Evolutionary conservation across 2,888 invertebrate species (phyloP), one percentile per base, ranked within the genome.

Genomic region (Lathronympha strigana): DNA sequence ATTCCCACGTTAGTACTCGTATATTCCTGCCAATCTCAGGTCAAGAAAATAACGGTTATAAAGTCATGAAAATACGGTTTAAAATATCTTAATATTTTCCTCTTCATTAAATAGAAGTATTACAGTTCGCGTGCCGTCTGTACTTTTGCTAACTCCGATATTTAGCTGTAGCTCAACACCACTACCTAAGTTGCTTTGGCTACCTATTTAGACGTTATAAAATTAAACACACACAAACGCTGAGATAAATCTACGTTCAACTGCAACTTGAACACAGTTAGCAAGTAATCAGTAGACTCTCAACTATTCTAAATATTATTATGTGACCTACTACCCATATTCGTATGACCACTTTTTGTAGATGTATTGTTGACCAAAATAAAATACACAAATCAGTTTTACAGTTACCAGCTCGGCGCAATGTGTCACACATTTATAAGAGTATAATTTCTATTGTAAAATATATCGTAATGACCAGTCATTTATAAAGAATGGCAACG

Each of bases 1-100:
- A 17, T 57, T 57, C 55, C 55, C 55, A 57, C 55, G 53, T 53
- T 53, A 36, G 53, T n/a, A n/a, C n/a, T n/a, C n/a, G n/a, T 53
- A 53, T 53, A 57, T 43, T 57, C 57, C 43, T 45, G n/a, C 36
- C 23, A 31, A 23, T 31, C n/a, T 19, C 31, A 31, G 31, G 28
- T 8, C 19, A 43, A 45, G 5, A n/a, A 21, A 36, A 23, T 23
- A 38, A 31, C 13, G 9, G 43, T 13, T 45, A 8, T 21, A 21
- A 15, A 45, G 17, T 21, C 4, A n/a, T 25, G 17, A 17, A 28
- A 57, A 57, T 57, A 45, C 21, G 57, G 57, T 45, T 45, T 13
- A 45, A 43, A 45, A 45, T 45, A n/a, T 28, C 19, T 21, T 31
- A 31, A 31, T 13, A 8, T 13, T 53, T 28, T 43, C 9, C 5